Base-by-base conservation (phyloP, 2,888 invertebrate species). In the Drosophila meridiana region DNA sequence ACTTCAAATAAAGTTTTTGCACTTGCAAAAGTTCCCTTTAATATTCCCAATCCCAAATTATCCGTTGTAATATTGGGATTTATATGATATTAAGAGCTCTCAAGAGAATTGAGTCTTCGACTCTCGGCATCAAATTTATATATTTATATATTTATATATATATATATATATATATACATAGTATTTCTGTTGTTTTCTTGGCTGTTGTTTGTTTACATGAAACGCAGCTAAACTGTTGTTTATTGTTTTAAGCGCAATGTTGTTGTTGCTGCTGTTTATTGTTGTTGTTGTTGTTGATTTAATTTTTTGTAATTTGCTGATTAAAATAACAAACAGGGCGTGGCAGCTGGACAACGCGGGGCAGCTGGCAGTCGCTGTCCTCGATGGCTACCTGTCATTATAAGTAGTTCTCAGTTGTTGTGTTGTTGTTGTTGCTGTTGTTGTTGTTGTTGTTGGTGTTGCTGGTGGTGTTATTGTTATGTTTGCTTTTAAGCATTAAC, bases 241-340 rank as follows among this genome's bases (percentile, higher is more conserved):
- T 67, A 64, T 73, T 76, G 59, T 73, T 56, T 74, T 59, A 28
- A 30, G 64, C 66, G 50, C 48, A 64, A 66, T 65, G 56, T 61
- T 38, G 26, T 38, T 26, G 2, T 57, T 48, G 59, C 28, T 53
- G 55, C 6, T 40, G 26, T 4, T 66, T 59, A n/a, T n/a, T 65
- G 43, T 50, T 69, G 67, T 56, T 70, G 63, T 69, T 65, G 58
- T 68, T 78, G 64, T 75, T 81, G 60, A 73, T 78, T 80, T 75
- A 65, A 70, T 59, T 76, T 76, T 72, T 57, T 72, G 70, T 84
- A 84, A 84, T 83, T 86, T 82, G 73, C 73, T 80, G 87, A 78
- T 84, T 83, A 82, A 82, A 81, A 69, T 57, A 79, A 86, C 76
- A 69, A 79, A 83, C 76, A 65, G 63, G 79, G 86, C 76, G 55